These are phyloP conservation scores for Neofelis nebulosa DNA, from an alignment of 2,113 vertebrate genomes.

Conservation along the genomic window DNA sequence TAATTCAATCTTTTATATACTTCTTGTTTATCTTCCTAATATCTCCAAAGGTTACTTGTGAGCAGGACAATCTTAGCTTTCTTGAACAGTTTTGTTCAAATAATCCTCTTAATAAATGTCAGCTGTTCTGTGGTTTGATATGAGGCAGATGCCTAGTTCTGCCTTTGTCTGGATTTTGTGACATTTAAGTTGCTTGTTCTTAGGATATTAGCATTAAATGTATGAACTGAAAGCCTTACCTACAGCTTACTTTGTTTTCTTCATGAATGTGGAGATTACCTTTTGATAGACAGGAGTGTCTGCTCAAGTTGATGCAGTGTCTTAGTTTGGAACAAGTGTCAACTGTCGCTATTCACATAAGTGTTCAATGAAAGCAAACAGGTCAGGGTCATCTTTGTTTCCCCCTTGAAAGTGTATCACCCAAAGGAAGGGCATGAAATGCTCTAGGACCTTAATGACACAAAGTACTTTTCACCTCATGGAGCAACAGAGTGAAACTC, in stretches of 20 bases:
- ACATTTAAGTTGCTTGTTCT: conserved; percentile 58
- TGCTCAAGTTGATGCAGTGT: conserved; percentile 20
- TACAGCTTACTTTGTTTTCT: conserved; percentile 26
- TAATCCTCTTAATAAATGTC: conserved; percentile 65
- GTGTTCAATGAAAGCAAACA: conserved; percentile 34
- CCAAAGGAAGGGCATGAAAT: not conserved
- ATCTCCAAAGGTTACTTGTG: conserved; percentile 55
- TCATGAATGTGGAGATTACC: conserved; percentile 52
- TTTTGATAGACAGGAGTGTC: conserved; percentile 54
- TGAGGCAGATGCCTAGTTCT: not conserved
- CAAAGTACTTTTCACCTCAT: not conserved
- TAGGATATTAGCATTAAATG: not conserved
- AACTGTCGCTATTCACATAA: conserved; percentile 11
- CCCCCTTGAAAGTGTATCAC: not conserved
- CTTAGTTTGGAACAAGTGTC: not conserved
- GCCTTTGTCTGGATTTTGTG: conserved; percentile 41
- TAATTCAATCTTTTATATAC: not conserved
- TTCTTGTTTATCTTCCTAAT: conserved; percentile 51
- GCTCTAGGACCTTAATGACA: not conserved
- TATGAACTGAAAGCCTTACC: not conserved
- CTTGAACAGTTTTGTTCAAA: conserved; percentile 58
- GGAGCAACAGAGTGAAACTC: not conserved
- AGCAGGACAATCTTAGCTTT: conserved; percentile 38
- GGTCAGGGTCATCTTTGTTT: conserved; percentile 64
- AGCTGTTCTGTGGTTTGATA: conserved; percentile 47